phyloP scores from a whole-genome alignment of 2,888 invertebrate species.

The Drosophila subquinaria region DNA sequence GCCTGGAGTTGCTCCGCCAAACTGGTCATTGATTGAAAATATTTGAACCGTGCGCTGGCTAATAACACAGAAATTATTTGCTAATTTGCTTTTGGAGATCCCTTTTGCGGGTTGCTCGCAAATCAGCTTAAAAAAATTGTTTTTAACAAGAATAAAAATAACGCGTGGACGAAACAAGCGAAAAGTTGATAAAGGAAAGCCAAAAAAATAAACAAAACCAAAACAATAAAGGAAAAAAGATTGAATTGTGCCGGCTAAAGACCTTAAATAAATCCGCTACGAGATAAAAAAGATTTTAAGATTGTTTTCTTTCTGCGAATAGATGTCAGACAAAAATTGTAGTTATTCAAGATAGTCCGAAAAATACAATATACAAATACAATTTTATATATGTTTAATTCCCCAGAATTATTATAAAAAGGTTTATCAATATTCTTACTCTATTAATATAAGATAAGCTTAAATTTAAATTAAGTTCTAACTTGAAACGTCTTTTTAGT shows the following conservation, averaged over 20 bases:
- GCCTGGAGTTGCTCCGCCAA: slow-evolving; percentile 4
- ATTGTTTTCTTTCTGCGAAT: not conserved
- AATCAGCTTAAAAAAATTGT: slow-evolving; percentile 71
- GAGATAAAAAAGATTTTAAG: slow-evolving; percentile 2
- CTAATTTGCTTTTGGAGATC: slow-evolving; percentile 64
- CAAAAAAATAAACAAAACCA: slow-evolving; percentile 15
- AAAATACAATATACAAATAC: not conserved
- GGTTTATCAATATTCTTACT: not conserved
- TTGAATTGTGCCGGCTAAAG: slow-evolving; percentile 10
- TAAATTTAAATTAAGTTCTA: not conserved
- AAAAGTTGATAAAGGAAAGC: slow-evolving; percentile 58
- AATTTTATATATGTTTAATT: not conserved
- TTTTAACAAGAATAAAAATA: slow-evolving; percentile 46
- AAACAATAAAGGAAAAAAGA: slow-evolving; percentile 15
- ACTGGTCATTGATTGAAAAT: slow-evolving; percentile 65
- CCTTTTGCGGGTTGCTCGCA: slow-evolving; percentile 34
- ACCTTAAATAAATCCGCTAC: slow-evolving; percentile 26
- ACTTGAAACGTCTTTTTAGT: not conserved
- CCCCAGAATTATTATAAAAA: not conserved
- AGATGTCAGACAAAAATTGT: not conserved
- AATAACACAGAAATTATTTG: slow-evolving; percentile 73
- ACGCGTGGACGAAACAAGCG: slow-evolving; percentile 27
- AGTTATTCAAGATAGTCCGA: not conserved
- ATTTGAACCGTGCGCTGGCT: slow-evolving; percentile 53
- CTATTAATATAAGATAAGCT: not conserved